Evolutionary conservation across 2,797 vertebrate genomes (phyloP).

Genomic region (Cichlasoma orientale): DNA sequence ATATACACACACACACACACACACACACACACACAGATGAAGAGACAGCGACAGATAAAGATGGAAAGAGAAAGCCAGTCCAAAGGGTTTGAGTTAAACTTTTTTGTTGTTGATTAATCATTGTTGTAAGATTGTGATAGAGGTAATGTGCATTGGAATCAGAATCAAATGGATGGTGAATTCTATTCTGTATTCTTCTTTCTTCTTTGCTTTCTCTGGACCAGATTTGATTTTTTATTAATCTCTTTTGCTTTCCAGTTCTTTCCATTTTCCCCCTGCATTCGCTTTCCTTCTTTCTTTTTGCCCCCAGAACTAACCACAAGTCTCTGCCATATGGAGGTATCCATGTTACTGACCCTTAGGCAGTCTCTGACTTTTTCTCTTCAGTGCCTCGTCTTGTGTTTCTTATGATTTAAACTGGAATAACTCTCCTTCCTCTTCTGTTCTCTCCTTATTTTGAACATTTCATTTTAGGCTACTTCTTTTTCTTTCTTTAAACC

Average conservation of each 20-base stretch:
- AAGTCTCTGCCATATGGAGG: not conserved
- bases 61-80: not conserved
- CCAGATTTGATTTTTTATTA: not conserved
- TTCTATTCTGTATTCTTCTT: too few relatives aligned
- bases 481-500: too few relatives aligned
- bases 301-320: not conserved
- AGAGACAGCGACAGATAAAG: not conserved
- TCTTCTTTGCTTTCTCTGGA: not conserved
- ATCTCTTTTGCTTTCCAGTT: not conserved
- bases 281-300: not conserved
- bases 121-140: not conserved
- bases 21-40: not conserved
- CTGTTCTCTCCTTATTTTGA: not conserved
- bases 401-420: not conserved
- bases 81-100: not conserved
- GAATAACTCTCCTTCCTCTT: not conserved
- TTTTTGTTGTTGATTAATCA: not conserved
- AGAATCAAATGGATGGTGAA: not conserved
- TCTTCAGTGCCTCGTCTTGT: not conserved
- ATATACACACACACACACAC: not conserved
- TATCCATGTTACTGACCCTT: slow-evolving; percentile 32
- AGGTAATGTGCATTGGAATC: not conserved
- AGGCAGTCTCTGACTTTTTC: not conserved
- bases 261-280: not conserved
- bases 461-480: not conserved